A percentile compares a stretch with the other conserved stretches of the same genome.
These are phyloP conservation scores for Capromys pilorides DNA, from an alignment of 2,797 vertebrate genomes.

Conservation along the genomic window DNA sequence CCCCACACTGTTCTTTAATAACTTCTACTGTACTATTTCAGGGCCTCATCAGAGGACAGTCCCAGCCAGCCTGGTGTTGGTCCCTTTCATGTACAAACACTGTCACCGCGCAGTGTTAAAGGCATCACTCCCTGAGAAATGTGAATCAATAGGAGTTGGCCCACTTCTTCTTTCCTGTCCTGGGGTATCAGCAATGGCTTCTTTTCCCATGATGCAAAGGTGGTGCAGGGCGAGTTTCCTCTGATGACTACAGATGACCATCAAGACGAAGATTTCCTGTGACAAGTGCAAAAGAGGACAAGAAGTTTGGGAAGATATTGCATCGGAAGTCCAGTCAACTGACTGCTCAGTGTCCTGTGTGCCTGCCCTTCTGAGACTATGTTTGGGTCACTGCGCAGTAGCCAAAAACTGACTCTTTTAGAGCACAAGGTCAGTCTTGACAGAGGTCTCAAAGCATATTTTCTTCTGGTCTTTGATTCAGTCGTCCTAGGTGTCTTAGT, in stretches of 20 bases:
- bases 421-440: neutral
- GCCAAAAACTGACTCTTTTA: constrained; percentile 20
- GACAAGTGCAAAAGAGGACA: constrained; percentile 74
- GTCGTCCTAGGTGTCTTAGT: neutral
- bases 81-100: constrained; percentile 82
- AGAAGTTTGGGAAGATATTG: constrained; percentile 60
- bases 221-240: constrained; percentile 74
- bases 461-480: constrained; percentile 40
- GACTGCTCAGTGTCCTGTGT: neutral
- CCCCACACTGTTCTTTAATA: constrained; percentile 82
- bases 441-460: neutral
- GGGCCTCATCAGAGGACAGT: constrained; percentile 82
- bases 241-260: constrained; percentile 79
- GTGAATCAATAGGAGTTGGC: constrained; percentile 77
- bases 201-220: constrained; percentile 52
- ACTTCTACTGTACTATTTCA: constrained; percentile 81
- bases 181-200: constrained; percentile 66
- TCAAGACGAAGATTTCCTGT: constrained; percentile 80
- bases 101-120: constrained; percentile 83
- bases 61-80: constrained; percentile 72
- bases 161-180: constrained; percentile 63
- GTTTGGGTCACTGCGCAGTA: neutral
- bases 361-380: neutral
- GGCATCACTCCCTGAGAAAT: constrained; percentile 81
- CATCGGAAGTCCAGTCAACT: too few relatives aligned